Evolutionary conservation across 2,113 vertebrate genomes (phyloP), one percentile per base, ranked within the genome.

Genomic region (Oophaga pumilio): DNA sequence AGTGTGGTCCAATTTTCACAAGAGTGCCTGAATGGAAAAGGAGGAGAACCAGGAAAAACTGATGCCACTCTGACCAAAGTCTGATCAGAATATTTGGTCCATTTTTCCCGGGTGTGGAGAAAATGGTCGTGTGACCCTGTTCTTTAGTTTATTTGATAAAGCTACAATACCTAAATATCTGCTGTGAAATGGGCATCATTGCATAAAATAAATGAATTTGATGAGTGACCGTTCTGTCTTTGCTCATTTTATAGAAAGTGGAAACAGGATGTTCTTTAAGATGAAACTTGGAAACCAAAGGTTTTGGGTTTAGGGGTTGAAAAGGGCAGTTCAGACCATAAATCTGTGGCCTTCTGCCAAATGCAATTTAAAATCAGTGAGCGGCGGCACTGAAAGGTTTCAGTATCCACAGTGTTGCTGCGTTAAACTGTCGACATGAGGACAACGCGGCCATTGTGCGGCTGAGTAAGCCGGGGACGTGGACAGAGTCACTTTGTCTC

Each of bases 401-500:
- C 85, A 81, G 85, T 87, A 79, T 87, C 85, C 64, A 66, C 76
- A 87, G 57, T 26, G 71, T 50, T 28, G 62, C 62, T 79, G 43
- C 85, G 62, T 87, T 78, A 12, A 52, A 69, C 85, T 33, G 64
- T 66, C 26, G 26, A 81, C 52, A 15, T 71, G 76, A 71, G 73
- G 60, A 87, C 79, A 87, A 87, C 64, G 50, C 62, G 59, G 64
- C 26, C 76, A 87, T 87, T 87, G 85, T 87, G 22, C 20, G 50
- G 76, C 52, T 8, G 52, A 59, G 77, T 28, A 28, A 69, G 26
- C 50, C 71, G 64, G 85, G 77, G 85, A 80, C 77, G 64, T 80
- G 76, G 18, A 87, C 85, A 87, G 68, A 28, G 76, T 80, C 69
- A 71, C 85, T 87, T 71, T 87, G 77, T 87, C 76, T 87, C 77